These are phyloP conservation scores for Cotesia congregata DNA, from an alignment of 2,888 invertebrate species.

Conservation along the genomic window DNA sequence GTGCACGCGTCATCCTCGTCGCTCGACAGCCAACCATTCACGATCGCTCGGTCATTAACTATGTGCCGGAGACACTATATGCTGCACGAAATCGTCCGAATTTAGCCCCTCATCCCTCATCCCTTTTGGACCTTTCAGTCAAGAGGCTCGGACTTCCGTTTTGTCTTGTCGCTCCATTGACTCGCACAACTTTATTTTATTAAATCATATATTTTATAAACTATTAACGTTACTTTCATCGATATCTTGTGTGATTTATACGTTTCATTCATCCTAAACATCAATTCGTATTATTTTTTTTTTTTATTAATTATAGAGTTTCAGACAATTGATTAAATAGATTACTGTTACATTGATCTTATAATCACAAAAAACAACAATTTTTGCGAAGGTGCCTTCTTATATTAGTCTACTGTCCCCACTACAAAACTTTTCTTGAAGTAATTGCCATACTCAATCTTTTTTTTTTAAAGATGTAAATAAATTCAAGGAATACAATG, in stretches of 20 bases:
- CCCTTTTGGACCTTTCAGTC: constrained; percentile 20
- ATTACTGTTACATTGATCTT: too few species aligned
- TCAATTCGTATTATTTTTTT: too few species aligned
- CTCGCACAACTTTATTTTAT: not conserved
- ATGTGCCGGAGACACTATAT: constrained; percentile 27
- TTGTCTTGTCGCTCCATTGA: constrained; percentile 5
- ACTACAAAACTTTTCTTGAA: too few species aligned
- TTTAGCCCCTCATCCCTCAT: constrained; percentile 16
- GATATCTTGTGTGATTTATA: not conserved
- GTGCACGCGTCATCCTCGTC: constrained; percentile 57
- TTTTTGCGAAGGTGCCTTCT: too few species aligned
- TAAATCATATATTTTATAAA: constrained; percentile 14
- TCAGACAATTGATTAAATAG: too few species aligned
- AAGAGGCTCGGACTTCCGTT: constrained; percentile 22
- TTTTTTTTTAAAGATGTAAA: too few species aligned
- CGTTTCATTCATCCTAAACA: not conserved
- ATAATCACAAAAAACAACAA: too few species aligned
- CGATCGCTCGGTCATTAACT: constrained; percentile 36
- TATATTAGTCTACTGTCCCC: too few species aligned
- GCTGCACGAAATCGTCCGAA: constrained; percentile 35
- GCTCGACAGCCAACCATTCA: constrained; percentile 43
- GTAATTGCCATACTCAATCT: too few species aligned
- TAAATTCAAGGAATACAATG: too few species aligned
- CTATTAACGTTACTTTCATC: not conserved
- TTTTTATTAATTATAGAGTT: too few species aligned